phyloP scores from a whole-genome alignment of 2,888 invertebrate species.

The Synanthedon formicaeformis region DNA sequence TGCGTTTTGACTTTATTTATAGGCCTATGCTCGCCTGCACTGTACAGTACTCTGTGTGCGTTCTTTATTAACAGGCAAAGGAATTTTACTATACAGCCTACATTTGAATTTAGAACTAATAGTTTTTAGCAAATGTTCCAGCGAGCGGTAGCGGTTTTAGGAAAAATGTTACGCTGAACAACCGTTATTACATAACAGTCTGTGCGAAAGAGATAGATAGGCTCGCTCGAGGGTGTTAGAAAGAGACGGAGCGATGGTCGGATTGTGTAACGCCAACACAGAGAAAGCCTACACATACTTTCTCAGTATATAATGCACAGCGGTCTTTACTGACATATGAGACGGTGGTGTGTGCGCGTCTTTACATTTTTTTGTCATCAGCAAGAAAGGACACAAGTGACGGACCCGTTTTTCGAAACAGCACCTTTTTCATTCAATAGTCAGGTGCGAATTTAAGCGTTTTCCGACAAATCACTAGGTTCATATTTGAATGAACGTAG shows the following conservation, averaged over 20 bases:
- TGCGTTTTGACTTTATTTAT: slow-evolving; percentile 55
- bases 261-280: slow-evolving; percentile 65
- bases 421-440: slow-evolving; percentile 26
- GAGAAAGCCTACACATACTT: slow-evolving; percentile 64
- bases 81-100: background rate
- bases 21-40: slow-evolving; percentile 27
- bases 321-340: slow-evolving; percentile 21
- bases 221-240: slow-evolving; percentile 23
- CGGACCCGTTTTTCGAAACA: slow-evolving; percentile 32
- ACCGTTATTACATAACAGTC: slow-evolving; percentile 69
- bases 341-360: slow-evolving; percentile 42
- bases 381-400: slow-evolving; percentile 49
- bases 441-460: slow-evolving; percentile 30
- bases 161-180: slow-evolving; percentile 65
- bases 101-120: background rate
- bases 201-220: slow-evolving; percentile 30
- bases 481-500: slow-evolving; percentile 20
- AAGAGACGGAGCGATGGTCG: slow-evolving; percentile 31
- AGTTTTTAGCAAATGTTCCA: background rate
- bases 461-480: slow-evolving; percentile 20
- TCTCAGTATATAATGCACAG: slow-evolving; percentile 42
- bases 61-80: background rate
- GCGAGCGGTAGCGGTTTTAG: slow-evolving; percentile 33
- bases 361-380: slow-evolving; percentile 44
- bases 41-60: slow-evolving; percentile 12